Base-by-base conservation (phyloP, 2,113 vertebrate species). In the Cottus gobio region DNA sequence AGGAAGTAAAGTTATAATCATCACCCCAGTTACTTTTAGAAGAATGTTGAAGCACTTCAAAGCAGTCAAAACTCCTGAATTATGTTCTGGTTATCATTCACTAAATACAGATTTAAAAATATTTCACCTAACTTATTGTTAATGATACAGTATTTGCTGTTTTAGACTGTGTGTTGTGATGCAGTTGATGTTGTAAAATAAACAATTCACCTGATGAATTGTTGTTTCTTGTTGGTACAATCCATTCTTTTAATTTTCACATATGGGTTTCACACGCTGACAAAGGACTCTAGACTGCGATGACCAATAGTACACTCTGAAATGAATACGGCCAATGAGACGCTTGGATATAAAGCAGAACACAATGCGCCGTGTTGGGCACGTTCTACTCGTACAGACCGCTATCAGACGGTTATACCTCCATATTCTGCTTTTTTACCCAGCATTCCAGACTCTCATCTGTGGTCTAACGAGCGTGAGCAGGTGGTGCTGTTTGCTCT, bases 161-260 rank as follows among this genome's bases (percentile, higher is more conserved):
- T 76, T 79, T 78, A 66, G 65, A 72, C 64, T 87, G 63, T 86
- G 42, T 90, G 75, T 81, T 87, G 84, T 90, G 81, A 83, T 92
- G 62, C 79, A 16, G 78, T 89, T 85, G 73, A 79, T 85, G 76
- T 89, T 86, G 66, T 60, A 20, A 80, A 93, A 92, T 91, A 93
- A 92, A 93, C 91, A 90, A 88, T 92, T 92, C 88, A 85, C 67
- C 79, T 90, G 71, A 91, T 91, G 89, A 91, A 93, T 91, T 90
- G 87, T 92, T 85, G 71, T 83, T 85, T 88, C 16, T 73, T 70
- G 75, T 89, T 74, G 50, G 75, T 75, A 61, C 24, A 1, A 77
- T 77, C 60, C n/a, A 18, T 79, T 76, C 73, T 66, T n/a, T 44
- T 2, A 48, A n/a, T 62, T 2, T 24, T 71, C 18, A 66, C 34